These are phyloP conservation scores for Ophion obscuratus DNA, from an alignment of 2,888 invertebrate species.

Conservation along the genomic window DNA sequence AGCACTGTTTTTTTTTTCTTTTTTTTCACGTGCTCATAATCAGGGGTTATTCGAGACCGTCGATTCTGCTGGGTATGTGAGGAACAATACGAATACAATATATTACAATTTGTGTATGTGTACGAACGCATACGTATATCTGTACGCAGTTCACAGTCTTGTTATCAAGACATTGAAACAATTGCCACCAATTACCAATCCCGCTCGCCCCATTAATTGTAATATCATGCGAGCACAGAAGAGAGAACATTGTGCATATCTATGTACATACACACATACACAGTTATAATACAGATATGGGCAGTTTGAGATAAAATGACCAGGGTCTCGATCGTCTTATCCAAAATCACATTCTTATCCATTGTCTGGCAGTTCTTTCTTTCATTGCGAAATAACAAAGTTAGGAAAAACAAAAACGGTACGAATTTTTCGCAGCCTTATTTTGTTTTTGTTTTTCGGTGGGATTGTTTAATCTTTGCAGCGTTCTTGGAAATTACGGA, in stretches of 20 bases:
- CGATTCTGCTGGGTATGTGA: not conserved
- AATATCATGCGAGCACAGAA: constrained; percentile 13
- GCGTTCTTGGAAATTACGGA: too few relatives aligned
- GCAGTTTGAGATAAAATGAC: not conserved
- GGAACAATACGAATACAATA: not conserved
- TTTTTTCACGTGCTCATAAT: not conserved
- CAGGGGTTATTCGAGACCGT: not conserved
- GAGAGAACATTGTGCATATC: constrained; percentile 1
- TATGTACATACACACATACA: not conserved
- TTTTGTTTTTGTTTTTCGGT: not conserved
- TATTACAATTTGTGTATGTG: not conserved
- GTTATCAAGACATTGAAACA: constrained; percentile 54
- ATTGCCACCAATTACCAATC: constrained; percentile 53
- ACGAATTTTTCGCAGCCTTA: too few relatives aligned
- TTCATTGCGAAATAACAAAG: not conserved
- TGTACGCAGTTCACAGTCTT: not conserved
- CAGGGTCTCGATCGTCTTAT: not conserved
- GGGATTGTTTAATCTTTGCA: not conserved
- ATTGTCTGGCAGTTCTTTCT: not conserved
- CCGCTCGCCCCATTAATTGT: constrained; percentile 47
- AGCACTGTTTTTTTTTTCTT: not conserved
- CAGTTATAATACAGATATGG: not conserved
- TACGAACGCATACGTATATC: not conserved
- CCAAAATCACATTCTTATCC: not conserved
- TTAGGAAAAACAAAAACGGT: not conserved